Base-by-base conservation (phyloP, 2,797 vertebrate species). In the Forpus xanthops region DNA sequence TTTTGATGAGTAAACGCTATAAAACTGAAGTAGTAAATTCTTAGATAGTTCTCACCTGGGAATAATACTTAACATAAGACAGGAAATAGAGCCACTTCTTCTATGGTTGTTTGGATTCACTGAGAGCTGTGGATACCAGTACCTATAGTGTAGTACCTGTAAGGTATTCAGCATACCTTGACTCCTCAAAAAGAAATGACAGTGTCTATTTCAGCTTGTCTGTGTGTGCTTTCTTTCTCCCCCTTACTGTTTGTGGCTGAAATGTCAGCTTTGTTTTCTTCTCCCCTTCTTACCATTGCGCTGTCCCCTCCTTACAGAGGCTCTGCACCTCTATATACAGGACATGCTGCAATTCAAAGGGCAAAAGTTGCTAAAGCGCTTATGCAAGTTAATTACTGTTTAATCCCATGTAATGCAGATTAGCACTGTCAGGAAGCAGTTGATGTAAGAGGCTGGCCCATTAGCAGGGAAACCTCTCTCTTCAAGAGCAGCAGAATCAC, bases 321-420 rank as follows among this genome's bases (percentile, higher is more conserved):
- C 33, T 53, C 60, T 25, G 25, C 31, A 55, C 65, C 19, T 3
- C 70, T 53, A 67, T 4, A 12, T 21, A 71, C 92, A 92, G 85
- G 94, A 87, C 61, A 85, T 10, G 17, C 55, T 47, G 65, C 47
- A 39, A 67, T 80, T 72, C 93, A 96, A 83, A 94, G 82, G 89
- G 72, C 74, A 72, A 81, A 87, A 83, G 89, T 97, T 96, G 49
- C 93, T 96, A 91, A 97, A 94, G 90, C 31, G 64, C 94, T 98
- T 97, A 97, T 50, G 92, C 87, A 87, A 64, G 39, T 95, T 97
- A 97, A 98, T 94, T 96, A 96, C 93, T 65, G 84, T 68, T 89
- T 84, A 97, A 96, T 96, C 94, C 96, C 91, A 86, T 33, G 18
- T 97, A 96, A 96, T 95, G 79, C 87, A 91, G 97, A 97, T 97